Conservation (phyloP, 2,888 invertebrate species). For the Mythimna albipuncta region DNA sequence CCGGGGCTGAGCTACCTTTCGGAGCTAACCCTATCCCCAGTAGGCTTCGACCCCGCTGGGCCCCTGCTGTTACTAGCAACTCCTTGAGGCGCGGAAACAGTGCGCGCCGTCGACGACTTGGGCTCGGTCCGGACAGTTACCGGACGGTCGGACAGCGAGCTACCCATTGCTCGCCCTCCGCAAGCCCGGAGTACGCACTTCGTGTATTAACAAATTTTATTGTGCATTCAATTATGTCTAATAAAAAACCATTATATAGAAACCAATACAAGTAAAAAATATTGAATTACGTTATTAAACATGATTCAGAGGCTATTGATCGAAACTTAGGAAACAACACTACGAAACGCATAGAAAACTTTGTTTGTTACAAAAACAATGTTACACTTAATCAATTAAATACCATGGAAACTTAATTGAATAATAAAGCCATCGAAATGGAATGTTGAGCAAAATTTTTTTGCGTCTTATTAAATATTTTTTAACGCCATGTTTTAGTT, state of each 20-base stretch:
- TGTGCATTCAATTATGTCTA: conserved; percentile 26
- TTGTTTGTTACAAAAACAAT: conserved; percentile 29
- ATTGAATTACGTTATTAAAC: conserved; percentile 31
- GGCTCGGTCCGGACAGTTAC: no score
- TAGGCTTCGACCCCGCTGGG: no score
- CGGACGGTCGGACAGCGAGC: no score
- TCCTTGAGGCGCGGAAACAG: no score
- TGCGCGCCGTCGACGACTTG: no score
- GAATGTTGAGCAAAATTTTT: neutral
- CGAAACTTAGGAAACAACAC: conserved; percentile 29
- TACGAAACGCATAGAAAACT: conserved; percentile 35
- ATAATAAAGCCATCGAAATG: neutral
- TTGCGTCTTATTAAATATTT: neutral
- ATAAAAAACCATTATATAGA: conserved; percentile 18
- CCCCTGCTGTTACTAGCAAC: no score
- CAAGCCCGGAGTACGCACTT: neutral
- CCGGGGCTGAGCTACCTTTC: no score
- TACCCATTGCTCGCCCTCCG: no score
- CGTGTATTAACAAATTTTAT: conserved; percentile 18
- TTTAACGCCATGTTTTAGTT: neutral
- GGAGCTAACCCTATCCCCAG: no score
- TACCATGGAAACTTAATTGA: conserved; percentile 8
- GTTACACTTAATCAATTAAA: conserved; percentile 19
- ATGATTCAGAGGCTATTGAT: conserved; percentile 19
- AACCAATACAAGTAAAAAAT: conserved; percentile 35